Evolutionary conservation across 2,113 vertebrate genomes (phyloP), one percentile per base, ranked within the genome.

Genomic region (Chlorodrepanis virens): DNA sequence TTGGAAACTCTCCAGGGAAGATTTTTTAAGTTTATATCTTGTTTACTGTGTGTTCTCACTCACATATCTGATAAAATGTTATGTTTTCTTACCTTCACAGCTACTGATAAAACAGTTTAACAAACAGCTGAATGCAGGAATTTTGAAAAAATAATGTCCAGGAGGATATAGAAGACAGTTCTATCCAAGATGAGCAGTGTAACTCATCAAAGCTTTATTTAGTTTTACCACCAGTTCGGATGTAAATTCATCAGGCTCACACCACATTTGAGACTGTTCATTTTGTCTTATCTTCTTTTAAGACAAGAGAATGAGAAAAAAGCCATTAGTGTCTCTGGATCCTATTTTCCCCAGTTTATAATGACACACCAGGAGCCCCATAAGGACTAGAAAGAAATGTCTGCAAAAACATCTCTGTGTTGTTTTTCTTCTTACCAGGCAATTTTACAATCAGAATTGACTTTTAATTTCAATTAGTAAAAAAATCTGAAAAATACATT

Each of bases 51-150:
- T 83, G 47, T 88, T 96, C 64, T 76, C 65, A 87, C 61, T 91
- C 52, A 68, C 22, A 37, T 56, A 80, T 67, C 47, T 81, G 63
- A 83, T 83, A 86, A 96, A 94, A 91, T 40, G 22, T 37, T 93
- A 33, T 56, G 20, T 65, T 94, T 97, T 92, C 78, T 92, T 97
- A 92, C 79, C 47, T 71, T 92, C 90, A 91, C 18, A 65, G 71
- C 53, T 94, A 59, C 29, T 92, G 87, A 97, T 79, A 70, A 94
- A 65, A 64, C 92, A 83, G 24, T 79, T 95, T 88, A 90, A 75
- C 71, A 64, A 88, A 94, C 61, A 93, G 72, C 70, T 88, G 83
- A 50, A 83, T 6, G 68, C 59, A 44, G 39, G 29, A 93, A 88
- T 83, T 52, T 69, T 70, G 10, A 39, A 65, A 96, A 90, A 56